Percentiles rank a stretch among this genome's conserved stretches.
These are phyloP conservation scores for Scleropages formosus DNA, from an alignment of 2,797 vertebrate genomes.

Conservation along the genomic window DNA sequence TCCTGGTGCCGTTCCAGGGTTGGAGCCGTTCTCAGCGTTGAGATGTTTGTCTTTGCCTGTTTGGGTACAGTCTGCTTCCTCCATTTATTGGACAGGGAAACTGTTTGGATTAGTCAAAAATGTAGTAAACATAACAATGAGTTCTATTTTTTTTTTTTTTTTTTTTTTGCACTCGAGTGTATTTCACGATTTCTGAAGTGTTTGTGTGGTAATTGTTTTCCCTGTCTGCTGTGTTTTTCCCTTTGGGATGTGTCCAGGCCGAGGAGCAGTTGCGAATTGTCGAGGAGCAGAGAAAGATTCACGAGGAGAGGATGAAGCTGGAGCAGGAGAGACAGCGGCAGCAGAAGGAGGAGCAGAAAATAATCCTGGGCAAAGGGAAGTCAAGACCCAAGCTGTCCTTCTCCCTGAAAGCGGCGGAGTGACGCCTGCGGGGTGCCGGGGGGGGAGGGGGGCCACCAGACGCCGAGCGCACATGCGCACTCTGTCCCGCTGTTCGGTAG, in stretches of 20 bases:
- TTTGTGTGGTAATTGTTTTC: background rate
- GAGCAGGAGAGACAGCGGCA: constrained; percentile 97
- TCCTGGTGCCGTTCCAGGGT: background rate
- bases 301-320: constrained; percentile 98
- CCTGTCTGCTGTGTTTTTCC: background rate
- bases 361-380: constrained; percentile 98
- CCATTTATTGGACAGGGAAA: constrained; percentile 39
- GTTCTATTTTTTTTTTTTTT: background rate
- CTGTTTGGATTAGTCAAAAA: constrained; percentile 26
- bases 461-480: constrained; percentile 42
- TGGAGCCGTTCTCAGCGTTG: background rate
- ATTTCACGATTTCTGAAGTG: background rate
- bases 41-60: background rate
- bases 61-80: background rate
- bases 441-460: background rate
- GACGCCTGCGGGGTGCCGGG: constrained; percentile 48
- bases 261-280: constrained; percentile 99
- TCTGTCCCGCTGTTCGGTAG: constrained; percentile 69
- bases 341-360: constrained; percentile 99
- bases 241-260: constrained; percentile 65
- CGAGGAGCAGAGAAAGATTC: constrained; percentile 99
- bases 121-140: constrained; percentile 24
- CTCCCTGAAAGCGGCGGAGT: constrained; percentile 92
- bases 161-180: background rate
- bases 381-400: constrained; percentile 98